Conservation (phyloP, 2,797 vertebrate genomes). For the Clarias pachynema region DNA sequence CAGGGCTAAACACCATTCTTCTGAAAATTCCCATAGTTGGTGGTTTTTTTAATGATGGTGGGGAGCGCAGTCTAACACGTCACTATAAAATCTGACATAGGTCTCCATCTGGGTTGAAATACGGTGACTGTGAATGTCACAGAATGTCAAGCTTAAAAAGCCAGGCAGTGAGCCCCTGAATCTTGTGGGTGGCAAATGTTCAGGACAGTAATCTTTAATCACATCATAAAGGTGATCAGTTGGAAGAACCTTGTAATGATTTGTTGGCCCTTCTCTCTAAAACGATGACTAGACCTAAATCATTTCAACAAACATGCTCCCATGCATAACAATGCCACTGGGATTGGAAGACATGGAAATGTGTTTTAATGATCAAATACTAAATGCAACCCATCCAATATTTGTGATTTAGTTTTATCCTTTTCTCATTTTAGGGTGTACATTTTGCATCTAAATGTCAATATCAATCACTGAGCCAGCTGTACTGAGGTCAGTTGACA, state of each 20-base stretch:
- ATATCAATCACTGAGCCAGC: too few relatives aligned
- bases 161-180: too few relatives aligned
- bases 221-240: constrained; percentile 8
- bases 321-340: not conserved
- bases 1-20: not conserved
- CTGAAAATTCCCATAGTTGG: not conserved
- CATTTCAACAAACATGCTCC: not conserved
- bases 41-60: not conserved
- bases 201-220: not conserved
- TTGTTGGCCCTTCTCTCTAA: not conserved
- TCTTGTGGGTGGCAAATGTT: not conserved
- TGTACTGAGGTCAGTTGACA: not conserved
- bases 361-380: not conserved
- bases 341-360: not conserved
- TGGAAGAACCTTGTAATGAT: not conserved
- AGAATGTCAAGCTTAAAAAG: not conserved
- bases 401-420: not conserved
- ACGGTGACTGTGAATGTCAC: not conserved
- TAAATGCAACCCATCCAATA: not conserved
- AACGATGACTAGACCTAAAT: not conserved
- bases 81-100: too few relatives aligned
- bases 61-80: not conserved
- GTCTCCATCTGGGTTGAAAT: not conserved
- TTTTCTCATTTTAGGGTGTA: not conserved
- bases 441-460: not conserved